Evolutionary conservation across 2,113 vertebrate species (phyloP), one percentile per base, ranked within the genome.

Genomic region (Pycnonotus jocosus): DNA sequence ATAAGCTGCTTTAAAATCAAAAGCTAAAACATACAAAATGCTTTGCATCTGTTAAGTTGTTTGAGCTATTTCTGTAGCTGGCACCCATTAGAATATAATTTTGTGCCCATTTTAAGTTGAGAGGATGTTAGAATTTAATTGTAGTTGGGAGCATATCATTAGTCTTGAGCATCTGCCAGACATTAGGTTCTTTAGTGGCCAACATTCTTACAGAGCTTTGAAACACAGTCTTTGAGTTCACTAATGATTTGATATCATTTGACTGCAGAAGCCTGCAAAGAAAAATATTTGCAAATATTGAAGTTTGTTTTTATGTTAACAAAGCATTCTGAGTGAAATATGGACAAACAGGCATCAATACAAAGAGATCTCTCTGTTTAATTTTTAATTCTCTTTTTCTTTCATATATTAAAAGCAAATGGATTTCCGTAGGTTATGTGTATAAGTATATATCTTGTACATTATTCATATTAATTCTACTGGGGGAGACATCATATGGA

Each of bases 201-300:
- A 96, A 66, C 9, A 45, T 86, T 92, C 82, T 95, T 60, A 82
- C 31, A 95, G 86, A 93, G 53, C 81, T 97, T 96, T 97, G 92
- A 96, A 97, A 95, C 37, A n/a, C 12, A 45, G 30, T 74, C 53
- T 85, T 96, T 97, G 86, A 88, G 33, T 92, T 96, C 69, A 73
- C 61, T 97, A 92, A 96, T 97, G 65, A 83, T 96, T 97, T 96
- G 19, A 56, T 96, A 92, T 93, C 14, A 82, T 95, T 94, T 95
- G 72, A 86, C 72, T 88, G 84, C 38, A 95, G 64, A 80, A 97
- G 38, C 9, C 47, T 95, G 56, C 23, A 70, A 95, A 89, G 58
- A 79, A 96, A 94, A 91, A 86, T 95, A 81, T 95, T 96, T 97
- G 60, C 90, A 97, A 97, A 91, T 64, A 83, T 86, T 83, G 68